Conservation (phyloP, 2,113 vertebrate genomes). For the Ammodytes marinus region DNA sequence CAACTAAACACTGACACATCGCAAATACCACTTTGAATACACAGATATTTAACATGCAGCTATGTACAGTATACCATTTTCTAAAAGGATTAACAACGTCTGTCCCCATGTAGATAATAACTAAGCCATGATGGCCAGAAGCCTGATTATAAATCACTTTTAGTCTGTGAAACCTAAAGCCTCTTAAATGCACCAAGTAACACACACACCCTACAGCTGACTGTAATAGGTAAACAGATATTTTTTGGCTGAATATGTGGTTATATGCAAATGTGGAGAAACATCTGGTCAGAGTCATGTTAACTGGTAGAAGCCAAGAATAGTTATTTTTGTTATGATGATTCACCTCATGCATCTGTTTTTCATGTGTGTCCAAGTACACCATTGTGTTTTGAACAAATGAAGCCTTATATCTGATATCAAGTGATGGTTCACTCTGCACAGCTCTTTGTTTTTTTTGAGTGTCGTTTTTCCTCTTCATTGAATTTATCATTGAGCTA, state of each 20-base stretch:
- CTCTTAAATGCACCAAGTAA: not conserved
- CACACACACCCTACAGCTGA: not conserved
- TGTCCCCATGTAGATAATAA: slow-evolving; percentile 4
- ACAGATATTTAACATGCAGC: slow-evolving; percentile 2
- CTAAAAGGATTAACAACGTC: slow-evolving; percentile 3
- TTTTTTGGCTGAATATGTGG: slow-evolving; percentile 14
- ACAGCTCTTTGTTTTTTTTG: not conserved
- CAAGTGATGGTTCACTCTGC: not conserved
- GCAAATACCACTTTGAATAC: not conserved
- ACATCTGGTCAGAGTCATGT: slow-evolving; percentile 20
- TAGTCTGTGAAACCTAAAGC: slow-evolving; percentile 31
- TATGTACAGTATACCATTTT: slow-evolving; percentile 1
- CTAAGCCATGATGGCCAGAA: not conserved
- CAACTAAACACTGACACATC: not conserved
- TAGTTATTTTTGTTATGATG: slow-evolving; percentile 2
- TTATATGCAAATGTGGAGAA: slow-evolving; percentile 33
- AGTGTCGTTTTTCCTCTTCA: too few relatives aligned
- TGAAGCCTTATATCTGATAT: slow-evolving; percentile 38
- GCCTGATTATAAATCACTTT: slow-evolving; percentile 20
- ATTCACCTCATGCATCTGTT: slow-evolving; percentile 29
- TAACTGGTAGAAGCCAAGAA: slow-evolving; percentile 16
- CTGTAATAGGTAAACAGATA: slow-evolving; percentile 24
- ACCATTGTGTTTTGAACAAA: slow-evolving; percentile 22
- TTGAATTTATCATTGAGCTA: too few relatives aligned
- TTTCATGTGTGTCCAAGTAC: slow-evolving; percentile 21